These are phyloP conservation scores for Stictonetta naevosa DNA, from an alignment of 2,113 vertebrate genomes.

Conservation along the genomic window DNA sequence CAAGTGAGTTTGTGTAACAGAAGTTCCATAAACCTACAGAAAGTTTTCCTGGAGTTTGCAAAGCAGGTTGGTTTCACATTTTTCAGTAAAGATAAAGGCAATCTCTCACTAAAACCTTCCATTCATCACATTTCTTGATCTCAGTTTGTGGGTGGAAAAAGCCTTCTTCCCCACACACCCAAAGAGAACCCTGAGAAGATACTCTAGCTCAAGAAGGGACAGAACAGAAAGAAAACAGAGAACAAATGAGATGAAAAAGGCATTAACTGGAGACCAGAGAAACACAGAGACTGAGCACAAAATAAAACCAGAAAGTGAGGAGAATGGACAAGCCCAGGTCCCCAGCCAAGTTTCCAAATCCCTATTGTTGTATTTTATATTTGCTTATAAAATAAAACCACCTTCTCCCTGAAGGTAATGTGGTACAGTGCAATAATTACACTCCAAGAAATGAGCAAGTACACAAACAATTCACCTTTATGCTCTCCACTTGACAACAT, in stretches of 20 bases:
- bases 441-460: not conserved
- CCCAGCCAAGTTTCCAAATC: not conserved
- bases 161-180: not conserved
- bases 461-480: not conserved
- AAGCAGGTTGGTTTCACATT: not conserved
- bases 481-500: fast-evolving
- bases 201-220: not conserved
- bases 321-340: not conserved
- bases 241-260: not conserved
- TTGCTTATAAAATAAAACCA: not conserved
- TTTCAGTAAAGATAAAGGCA: not conserved
- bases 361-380: not conserved
- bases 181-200: not conserved
- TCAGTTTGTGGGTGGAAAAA: not conserved
- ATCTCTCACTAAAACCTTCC: not conserved
- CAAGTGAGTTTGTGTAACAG: not conserved
- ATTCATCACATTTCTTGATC: not conserved
- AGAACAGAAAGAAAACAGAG: not conserved
- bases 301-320: not conserved
- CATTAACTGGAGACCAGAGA: not conserved
- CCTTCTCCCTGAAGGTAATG: not conserved
- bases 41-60: not conserved
- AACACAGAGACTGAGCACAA: fast-evolving
- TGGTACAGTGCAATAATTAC: not conserved
- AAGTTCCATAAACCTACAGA: not conserved